Evolutionary conservation across 2,888 invertebrate species (phyloP).

Genomic region (Rhopalosiphum nymphaeae): DNA sequence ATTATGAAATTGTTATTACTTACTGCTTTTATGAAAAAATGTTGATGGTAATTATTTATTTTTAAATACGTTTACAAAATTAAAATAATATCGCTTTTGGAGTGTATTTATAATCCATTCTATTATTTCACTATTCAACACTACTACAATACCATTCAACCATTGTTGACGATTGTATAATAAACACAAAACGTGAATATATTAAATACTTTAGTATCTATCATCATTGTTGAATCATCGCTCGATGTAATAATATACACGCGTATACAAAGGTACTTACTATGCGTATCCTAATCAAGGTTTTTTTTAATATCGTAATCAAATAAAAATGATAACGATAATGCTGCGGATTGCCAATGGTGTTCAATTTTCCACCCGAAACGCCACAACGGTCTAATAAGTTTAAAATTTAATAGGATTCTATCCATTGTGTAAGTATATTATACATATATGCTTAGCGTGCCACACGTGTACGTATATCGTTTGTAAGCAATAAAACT

Average conservation of each 20-base stretch:
- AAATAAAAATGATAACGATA: conserved; percentile 12
- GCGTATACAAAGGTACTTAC: not conserved
- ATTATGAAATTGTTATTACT: not conserved
- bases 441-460: not conserved
- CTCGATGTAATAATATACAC: not conserved
- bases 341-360: not conserved
- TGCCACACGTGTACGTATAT: not conserved
- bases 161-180: conserved; percentile 41
- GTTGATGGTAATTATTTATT: not conserved
- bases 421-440: not conserved
- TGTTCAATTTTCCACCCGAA: conserved; percentile 27
- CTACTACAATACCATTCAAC: not conserved
- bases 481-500: conserved; percentile 13
- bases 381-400: conserved; percentile 34
- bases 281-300: not conserved
- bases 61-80: not conserved
- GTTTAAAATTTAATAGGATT: not conserved
- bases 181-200: conserved; percentile 42
- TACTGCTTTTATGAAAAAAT: not conserved
- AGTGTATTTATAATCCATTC: not conserved
- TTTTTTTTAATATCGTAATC: conserved; percentile 13
- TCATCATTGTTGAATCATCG: not conserved
- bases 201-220: conserved; percentile 33
- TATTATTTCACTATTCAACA: not conserved
- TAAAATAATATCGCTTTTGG: not conserved